These are phyloP conservation scores for Yoshiicerus persimilis DNA, from an alignment of 1,140 invertebrate species.

Conservation along the genomic window DNA sequence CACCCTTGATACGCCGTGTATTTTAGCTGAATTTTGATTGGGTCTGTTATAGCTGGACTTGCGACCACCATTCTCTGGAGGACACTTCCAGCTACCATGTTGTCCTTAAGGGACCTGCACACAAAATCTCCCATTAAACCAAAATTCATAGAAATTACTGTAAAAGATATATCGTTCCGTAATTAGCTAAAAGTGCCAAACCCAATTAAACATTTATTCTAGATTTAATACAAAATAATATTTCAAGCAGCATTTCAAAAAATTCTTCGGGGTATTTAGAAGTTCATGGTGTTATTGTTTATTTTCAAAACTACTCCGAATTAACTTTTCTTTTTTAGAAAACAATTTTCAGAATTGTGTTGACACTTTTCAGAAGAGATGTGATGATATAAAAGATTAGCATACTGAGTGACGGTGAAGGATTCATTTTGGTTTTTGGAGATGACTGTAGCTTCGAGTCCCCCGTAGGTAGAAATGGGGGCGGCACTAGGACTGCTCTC, in stretches of 20 bases:
- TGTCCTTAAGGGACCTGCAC: constrained; percentile 73
- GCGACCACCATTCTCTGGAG: constrained; percentile 81
- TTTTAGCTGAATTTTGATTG: constrained; percentile 69
- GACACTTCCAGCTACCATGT: constrained; percentile 68
- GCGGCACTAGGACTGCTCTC: constrained; percentile 68
- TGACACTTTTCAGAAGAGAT: background rate
- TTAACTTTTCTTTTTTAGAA: no score
- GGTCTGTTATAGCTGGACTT: constrained; percentile 76
- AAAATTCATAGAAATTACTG: background rate
- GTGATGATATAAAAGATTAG: constrained; percentile 6
- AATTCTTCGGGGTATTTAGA: no score
- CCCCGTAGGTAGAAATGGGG: constrained; percentile 72
- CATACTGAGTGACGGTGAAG: constrained; percentile 80
- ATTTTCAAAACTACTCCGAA: no score
- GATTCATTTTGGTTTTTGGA: constrained; percentile 84
- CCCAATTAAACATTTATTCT: no score
- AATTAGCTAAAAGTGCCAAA: no score
- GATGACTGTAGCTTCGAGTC: constrained; percentile 77
- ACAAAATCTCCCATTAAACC: background rate
- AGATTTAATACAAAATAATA: no score
- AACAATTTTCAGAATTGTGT: background rate
- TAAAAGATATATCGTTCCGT: no score
- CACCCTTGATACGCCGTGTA: constrained; percentile 89
- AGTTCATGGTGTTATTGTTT: no score
- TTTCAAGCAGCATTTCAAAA: no score